phyloP scores from a whole-genome alignment of 2,888 invertebrate species.

The Cyaniris semiargus region DNA sequence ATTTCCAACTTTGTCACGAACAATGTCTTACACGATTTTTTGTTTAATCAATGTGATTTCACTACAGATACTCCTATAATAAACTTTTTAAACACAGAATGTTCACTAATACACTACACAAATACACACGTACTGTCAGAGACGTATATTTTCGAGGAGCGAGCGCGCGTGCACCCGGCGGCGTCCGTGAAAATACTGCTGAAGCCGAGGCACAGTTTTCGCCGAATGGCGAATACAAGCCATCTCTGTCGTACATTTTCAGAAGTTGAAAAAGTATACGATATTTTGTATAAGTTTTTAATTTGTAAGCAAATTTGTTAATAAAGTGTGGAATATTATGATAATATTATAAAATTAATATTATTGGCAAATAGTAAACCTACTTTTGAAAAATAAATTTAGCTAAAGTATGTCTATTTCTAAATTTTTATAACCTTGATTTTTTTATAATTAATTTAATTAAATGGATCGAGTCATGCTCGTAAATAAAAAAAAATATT shows the following conservation, averaged over 20 bases:
- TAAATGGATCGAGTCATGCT: too few relatives aligned
- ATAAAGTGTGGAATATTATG: not conserved
- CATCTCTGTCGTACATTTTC: not conserved
- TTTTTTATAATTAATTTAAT: too few relatives aligned
- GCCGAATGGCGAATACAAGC: not conserved
- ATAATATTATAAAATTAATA: too few relatives aligned
- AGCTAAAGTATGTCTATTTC: too few relatives aligned
- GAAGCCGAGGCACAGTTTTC: not conserved
- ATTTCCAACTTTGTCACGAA: slow-evolving; percentile 15
- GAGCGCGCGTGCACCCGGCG: not conserved
- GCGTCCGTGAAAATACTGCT: not conserved
- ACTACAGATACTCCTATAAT: not conserved
- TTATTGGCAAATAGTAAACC: too few relatives aligned
- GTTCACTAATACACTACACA: slow-evolving; percentile 14
- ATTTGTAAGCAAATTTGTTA: not conserved
- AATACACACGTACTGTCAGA: not conserved
- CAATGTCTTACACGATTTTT: slow-evolving; percentile 6
- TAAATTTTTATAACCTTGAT: too few relatives aligned
- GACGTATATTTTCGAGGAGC: not conserved
- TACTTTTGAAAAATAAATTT: too few relatives aligned
- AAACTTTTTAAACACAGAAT: slow-evolving; percentile 5
- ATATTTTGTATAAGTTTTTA: not conserved
- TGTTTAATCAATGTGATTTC: slow-evolving; percentile 11
- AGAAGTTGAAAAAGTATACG: not conserved
- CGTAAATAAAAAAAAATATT: too few relatives aligned